A percentile compares a stretch with the other conserved stretches of the same genome.
Conservation (phyloP, 2,888 invertebrate genomes). For the Eupeodes latifasciatus region DNA sequence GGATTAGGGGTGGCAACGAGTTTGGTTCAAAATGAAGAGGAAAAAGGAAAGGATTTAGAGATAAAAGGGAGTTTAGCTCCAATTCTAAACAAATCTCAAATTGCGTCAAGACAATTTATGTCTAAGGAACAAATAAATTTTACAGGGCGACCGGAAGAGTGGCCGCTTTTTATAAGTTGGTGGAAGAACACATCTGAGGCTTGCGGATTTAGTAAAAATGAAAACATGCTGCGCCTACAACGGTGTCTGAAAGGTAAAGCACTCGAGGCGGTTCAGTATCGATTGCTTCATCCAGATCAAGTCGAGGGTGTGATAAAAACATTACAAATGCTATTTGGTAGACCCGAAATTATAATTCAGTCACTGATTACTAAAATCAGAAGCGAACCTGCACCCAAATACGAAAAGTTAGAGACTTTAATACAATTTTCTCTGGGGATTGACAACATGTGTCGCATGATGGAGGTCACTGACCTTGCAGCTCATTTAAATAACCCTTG, state of each 20-base stretch:
- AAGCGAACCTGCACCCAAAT: slow-evolving; percentile 6
- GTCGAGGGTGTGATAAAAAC: no score
- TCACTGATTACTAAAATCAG: no score
- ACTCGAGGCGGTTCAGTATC: no score
- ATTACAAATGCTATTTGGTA: no score
- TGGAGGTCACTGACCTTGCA: slow-evolving; percentile 8
- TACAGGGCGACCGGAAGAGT: slow-evolving; percentile 39
- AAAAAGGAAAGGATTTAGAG: no score
- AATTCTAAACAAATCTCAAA: slow-evolving; percentile 21
- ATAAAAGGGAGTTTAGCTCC: not conserved
- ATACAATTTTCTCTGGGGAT: slow-evolving; percentile 14
- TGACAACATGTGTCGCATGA: slow-evolving; percentile 19
- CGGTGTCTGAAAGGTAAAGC: no score
- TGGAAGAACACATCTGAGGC: slow-evolving; percentile 13
- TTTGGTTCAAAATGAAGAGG: no score
- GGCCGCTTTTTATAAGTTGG: slow-evolving; percentile 43
- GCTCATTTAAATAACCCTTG: not conserved
- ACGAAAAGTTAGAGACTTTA: slow-evolving; percentile 25
- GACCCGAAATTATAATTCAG: no score
- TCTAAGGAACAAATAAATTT: slow-evolving; percentile 18
- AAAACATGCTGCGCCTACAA: no score
- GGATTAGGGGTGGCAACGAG: not conserved
- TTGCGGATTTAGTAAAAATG: no score
- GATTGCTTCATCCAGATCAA: no score
- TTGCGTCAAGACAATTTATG: slow-evolving; percentile 33